Conservation (phyloP, 2,797 vertebrate genomes). For the Champsocephalus gunnari region DNA sequence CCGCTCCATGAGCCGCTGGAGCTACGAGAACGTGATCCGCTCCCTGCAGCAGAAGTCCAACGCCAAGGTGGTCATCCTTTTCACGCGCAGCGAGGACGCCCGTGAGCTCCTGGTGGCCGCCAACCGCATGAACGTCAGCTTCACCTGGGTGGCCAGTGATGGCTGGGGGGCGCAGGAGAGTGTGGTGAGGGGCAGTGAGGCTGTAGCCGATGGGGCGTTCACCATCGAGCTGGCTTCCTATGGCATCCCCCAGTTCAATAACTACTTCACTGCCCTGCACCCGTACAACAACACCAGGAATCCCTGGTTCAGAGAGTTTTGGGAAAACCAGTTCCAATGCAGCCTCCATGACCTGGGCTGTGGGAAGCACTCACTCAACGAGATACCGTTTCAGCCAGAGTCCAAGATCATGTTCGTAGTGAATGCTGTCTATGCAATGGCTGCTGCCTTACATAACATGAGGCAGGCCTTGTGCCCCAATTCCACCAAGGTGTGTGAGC, state of each 20-base stretch:
- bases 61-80: slow-evolving; percentile 94
- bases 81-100: slow-evolving; percentile 95
- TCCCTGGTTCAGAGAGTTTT: slow-evolving; percentile 97
- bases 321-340: slow-evolving; percentile 96
- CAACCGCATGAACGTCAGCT: slow-evolving; percentile 93
- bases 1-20: slow-evolving; percentile 93
- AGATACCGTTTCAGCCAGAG: slow-evolving; percentile 92
- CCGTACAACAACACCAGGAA: slow-evolving; percentile 96
- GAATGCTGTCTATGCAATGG: slow-evolving; percentile 97
- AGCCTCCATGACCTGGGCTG: slow-evolving; percentile 90
- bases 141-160: slow-evolving; percentile 97
- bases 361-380: slow-evolving; percentile 87
- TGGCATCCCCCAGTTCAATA: slow-evolving; percentile 90
- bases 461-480: slow-evolving; percentile 92
- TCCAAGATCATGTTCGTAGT: slow-evolving; percentile 98
- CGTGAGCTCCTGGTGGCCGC: slow-evolving; percentile 93
- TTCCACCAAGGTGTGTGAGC: slow-evolving; percentile 90
- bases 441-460: slow-evolving; percentile 95
- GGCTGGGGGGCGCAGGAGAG: slow-evolving; percentile 98
- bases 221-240: slow-evolving; percentile 98
- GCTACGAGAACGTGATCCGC: slow-evolving; percentile 93
- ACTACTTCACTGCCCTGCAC: slow-evolving; percentile 92
- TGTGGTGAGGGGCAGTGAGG: slow-evolving; percentile 93
- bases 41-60: slow-evolving; percentile 96
- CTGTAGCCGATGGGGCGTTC: slow-evolving; percentile 93